Conservation (phyloP, 2,888 invertebrate genomes). For the Autographa pulchrina region DNA sequence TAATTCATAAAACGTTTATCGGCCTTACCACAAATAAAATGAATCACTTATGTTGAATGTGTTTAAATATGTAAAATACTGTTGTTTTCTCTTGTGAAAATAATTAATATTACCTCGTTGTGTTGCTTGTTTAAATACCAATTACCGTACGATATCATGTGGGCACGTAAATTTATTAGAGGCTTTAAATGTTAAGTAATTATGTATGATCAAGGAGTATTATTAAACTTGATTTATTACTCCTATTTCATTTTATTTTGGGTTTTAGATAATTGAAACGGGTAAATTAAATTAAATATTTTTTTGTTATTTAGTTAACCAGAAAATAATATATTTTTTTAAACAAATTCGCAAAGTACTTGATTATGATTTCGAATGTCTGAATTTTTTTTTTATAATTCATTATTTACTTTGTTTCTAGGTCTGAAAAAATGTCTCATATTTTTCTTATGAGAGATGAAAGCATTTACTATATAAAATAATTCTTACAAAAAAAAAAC, state of each 20-base stretch:
- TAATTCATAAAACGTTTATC: too few relatives aligned
- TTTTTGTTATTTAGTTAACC: too few relatives aligned
- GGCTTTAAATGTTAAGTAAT: slow-evolving; percentile 10
- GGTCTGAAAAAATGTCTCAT: too few relatives aligned
- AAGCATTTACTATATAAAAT: too few relatives aligned
- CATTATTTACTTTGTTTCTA: too few relatives aligned
- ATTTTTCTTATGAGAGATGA: too few relatives aligned
- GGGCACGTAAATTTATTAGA: slow-evolving; percentile 30
- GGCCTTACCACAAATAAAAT: not conserved
- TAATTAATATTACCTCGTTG: slow-evolving; percentile 49
- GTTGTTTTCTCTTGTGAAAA: slow-evolving; percentile 42
- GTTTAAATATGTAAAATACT: slow-evolving; percentile 34
- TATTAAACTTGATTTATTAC: not conserved
- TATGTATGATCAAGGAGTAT: slow-evolving; percentile 12
- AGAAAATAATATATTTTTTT: too few relatives aligned
- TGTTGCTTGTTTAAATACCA: slow-evolving; percentile 55
- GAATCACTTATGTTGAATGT: not conserved
- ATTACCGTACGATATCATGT: slow-evolving; percentile 25
- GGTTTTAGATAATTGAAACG: not conserved
- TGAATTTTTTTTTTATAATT: too few relatives aligned
- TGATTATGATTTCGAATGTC: too few relatives aligned
- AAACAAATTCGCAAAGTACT: too few relatives aligned
- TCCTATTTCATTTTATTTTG: not conserved
- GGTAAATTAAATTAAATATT: not conserved
- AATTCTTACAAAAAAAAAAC: too few relatives aligned